Base-by-base conservation (phyloP, 2,797 vertebrate species). In the Spea hammondii region DNA sequence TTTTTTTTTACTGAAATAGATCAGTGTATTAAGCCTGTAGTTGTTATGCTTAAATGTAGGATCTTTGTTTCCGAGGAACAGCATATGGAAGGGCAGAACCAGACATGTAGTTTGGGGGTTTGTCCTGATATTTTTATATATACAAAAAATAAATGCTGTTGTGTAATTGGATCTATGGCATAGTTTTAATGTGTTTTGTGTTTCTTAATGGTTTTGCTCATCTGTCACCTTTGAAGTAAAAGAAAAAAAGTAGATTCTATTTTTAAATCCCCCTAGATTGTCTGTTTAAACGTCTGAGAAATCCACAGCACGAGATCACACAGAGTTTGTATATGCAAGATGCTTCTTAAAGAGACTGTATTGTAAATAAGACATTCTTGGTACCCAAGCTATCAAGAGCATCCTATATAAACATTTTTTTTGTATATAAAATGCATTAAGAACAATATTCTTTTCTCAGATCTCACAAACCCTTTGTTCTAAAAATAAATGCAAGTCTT, bases 381-480 rank as follows among this genome's bases (percentile, higher is more conserved):
- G 48, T 77, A 68, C 44, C 57, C 47, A 11, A 51, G 54, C 64
- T 62, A 62, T 77, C 70, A 50, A 54, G 54, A 54, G 65, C 17
- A 55, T 74, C 75, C 70, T 67, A 70, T 66, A 48, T 78, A 74
- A 82, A 78, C 71, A 71, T 66, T 72, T 6, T 6, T 32, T 70
- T 72, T 80, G 72, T 65, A 74, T 75, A 70, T 60, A 75, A 70
- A 72, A 75, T 49, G 66, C 57, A 72, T 72, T 80, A 65, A 81
- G 59, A 69, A 51, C 67, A 75, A 72, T 49, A 54, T 49, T 65
- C 70, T 59, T n/a, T 51, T 57, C 47, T 72, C 69, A 77, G 79
- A 76, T 76, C 68, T 76, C 7, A 17, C n/a, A 67, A 71, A 65
- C 32, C 65, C 73, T 81, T 81, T 81, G 74, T 76, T 68, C 62